phyloP scores from a whole-genome alignment of 2,113 vertebrate species.

The Chiloscyllium plagiosum region DNA sequence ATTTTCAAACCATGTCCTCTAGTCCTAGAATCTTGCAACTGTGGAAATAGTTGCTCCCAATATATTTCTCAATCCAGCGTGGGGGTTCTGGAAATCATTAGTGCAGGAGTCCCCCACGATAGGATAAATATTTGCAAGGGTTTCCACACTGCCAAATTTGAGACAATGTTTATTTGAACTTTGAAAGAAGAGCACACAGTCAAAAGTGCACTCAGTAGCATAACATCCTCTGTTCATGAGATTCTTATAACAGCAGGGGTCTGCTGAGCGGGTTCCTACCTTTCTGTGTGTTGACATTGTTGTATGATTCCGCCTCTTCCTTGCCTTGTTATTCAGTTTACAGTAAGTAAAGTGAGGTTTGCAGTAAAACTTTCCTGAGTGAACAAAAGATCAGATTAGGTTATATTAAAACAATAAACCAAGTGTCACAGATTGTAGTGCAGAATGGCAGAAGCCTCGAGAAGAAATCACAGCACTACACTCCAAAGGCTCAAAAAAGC shows the following conservation, averaged over 20 bases:
- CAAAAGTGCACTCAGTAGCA: neutral
- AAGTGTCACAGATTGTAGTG: neutral
- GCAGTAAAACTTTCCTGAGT: constrained; percentile 87
- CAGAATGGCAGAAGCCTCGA: neutral
- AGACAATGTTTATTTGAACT: neutral
- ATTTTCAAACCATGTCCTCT: too few species aligned
- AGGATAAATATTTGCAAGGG: neutral
- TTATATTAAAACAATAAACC: neutral
- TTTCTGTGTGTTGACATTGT: constrained; percentile 50
- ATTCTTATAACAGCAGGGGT: neutral
- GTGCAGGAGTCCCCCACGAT: neutral
- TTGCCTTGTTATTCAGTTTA: constrained; percentile 63
- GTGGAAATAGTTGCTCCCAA: too few species aligned
- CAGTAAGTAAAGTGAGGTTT: constrained; percentile 84
- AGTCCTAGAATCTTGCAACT: too few species aligned
- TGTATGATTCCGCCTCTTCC: constrained; percentile 60
- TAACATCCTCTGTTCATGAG: neutral
- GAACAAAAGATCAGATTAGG: constrained; percentile 35
- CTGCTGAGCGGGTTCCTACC: constrained; percentile 42
- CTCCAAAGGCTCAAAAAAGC: neutral
- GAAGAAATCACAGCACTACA: neutral
- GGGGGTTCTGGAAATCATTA: neutral
- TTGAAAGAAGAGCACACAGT: neutral
- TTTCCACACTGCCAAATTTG: neutral
- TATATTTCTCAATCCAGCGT: too few species aligned